A percentile compares a stretch with the other conserved stretches of the same genome.
These are phyloP conservation scores for Dichetophora obliterata DNA, from an alignment of 2,888 invertebrate genomes.

Conservation along the genomic window DNA sequence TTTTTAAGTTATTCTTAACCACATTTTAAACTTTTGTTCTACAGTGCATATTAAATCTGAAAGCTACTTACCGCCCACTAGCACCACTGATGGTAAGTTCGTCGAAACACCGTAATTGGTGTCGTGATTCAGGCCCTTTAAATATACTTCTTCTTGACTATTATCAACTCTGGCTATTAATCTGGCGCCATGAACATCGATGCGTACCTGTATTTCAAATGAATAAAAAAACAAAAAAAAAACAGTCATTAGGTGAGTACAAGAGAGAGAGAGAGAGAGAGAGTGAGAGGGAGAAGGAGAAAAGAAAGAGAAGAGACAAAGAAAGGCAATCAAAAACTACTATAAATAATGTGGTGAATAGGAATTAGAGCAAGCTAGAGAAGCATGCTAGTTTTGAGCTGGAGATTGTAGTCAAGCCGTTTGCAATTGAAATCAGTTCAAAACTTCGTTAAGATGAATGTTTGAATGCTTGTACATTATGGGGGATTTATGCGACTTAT, in stretches of 20 bases:
- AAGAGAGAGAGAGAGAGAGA: background rate
- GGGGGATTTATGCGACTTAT: background rate
- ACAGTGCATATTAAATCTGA: background rate
- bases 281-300: background rate
- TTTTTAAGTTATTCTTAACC: no score
- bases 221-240: conserved; percentile 24
- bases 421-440: conserved; percentile 12
- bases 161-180: conserved; percentile 90
- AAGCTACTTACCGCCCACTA: conserved; percentile 82
- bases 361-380: conserved; percentile 41
- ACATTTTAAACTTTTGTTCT: background rate
- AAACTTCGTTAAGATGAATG: conserved; percentile 20
- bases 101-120: conserved; percentile 89
- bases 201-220: conserved; percentile 73
- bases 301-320: no score
- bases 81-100: conserved; percentile 87
- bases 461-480: background rate
- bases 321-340: background rate
- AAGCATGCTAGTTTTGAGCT: conserved; percentile 58
- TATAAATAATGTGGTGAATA: background rate
- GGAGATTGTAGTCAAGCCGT: conserved; percentile 45
- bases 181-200: conserved; percentile 88
- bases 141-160: conserved; percentile 82
- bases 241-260: conserved; percentile 1
- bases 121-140: conserved; percentile 86